Evolutionary conservation across 1,140 invertebrate genomes (phyloP).

Genomic region (Sminthurinus signatus): DNA sequence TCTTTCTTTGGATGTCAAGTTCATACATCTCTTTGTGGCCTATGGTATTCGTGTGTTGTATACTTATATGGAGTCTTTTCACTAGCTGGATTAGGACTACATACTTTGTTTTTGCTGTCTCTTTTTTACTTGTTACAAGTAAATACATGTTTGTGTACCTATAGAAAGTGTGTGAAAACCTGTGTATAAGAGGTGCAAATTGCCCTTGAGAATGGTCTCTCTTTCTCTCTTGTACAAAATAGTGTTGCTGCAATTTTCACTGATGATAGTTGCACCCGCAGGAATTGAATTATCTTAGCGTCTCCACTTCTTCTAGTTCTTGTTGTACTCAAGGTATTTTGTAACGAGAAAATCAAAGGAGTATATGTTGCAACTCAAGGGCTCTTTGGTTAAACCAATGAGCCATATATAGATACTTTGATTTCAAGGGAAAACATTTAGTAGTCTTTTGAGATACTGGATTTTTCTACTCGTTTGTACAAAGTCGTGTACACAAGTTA

Average conservation of each 20-base stretch:
- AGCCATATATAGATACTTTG: neutral
- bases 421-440: neutral
- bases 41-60: too few relatives aligned
- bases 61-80: too few relatives aligned
- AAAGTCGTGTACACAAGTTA: too few relatives aligned
- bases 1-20: too few relatives aligned
- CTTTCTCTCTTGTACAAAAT: slow-evolving; percentile 7
- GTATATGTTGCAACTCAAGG: neutral
- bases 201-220: slow-evolving; percentile 28
- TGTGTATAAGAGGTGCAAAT: slow-evolving; percentile 15
- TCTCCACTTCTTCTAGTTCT: too few relatives aligned
- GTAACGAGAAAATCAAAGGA: slow-evolving; percentile 7
- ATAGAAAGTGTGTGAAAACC: neutral
- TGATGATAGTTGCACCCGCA: slow-evolving; percentile 32
- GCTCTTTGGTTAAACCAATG: slow-evolving; percentile 1
- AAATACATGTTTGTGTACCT: too few relatives aligned
- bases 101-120: neutral
- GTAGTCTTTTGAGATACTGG: neutral
- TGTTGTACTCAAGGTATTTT: neutral
- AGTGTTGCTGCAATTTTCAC: neutral
- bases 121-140: neutral
- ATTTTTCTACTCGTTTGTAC: too few relatives aligned
- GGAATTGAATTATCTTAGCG: slow-evolving; percentile 22
- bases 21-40: too few relatives aligned
- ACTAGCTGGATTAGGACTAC: too few relatives aligned